Percentiles rank a stretch among this genome's conserved stretches.
Evolutionary conservation across 2,888 invertebrate genomes (phyloP).

Genomic region (Mimachlamys varia): DNA sequence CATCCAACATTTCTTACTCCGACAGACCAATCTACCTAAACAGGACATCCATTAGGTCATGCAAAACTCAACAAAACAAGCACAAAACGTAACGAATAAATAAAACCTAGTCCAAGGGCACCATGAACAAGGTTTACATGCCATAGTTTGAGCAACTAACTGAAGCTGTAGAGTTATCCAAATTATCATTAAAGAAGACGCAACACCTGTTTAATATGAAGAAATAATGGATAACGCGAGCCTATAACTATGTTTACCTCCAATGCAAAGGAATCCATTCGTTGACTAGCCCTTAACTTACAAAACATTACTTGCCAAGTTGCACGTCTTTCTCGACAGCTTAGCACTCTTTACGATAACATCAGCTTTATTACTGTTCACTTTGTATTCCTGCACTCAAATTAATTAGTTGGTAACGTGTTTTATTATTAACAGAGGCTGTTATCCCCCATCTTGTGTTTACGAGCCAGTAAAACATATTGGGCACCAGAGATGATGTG

Average conservation of each 20-base stretch:
- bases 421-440: background rate
- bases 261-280: background rate
- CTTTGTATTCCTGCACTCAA: slow-evolving; percentile 18
- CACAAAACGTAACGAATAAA: too few relatives aligned
- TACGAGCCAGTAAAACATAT: slow-evolving; percentile 30
- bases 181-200: too few relatives aligned
- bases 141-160: too few relatives aligned
- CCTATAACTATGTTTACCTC: background rate
- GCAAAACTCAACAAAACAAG: too few relatives aligned
- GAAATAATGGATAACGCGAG: too few relatives aligned
- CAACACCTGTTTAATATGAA: too few relatives aligned
- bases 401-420: slow-evolving; percentile 31
- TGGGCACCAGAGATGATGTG: slow-evolving; percentile 21
- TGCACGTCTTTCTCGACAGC: background rate
- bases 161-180: too few relatives aligned
- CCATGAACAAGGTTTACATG: too few relatives aligned
- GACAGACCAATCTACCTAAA: too few relatives aligned
- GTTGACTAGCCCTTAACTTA: background rate
- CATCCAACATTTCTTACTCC: too few relatives aligned
- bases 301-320: background rate
- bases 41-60: too few relatives aligned
- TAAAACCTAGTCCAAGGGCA: too few relatives aligned
- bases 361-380: slow-evolving; percentile 22
- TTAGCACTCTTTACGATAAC: slow-evolving; percentile 23
- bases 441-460: background rate